phyloP scores from a whole-genome alignment of 1,140 invertebrate species.

The Oncopodura yosiiana region DNA sequence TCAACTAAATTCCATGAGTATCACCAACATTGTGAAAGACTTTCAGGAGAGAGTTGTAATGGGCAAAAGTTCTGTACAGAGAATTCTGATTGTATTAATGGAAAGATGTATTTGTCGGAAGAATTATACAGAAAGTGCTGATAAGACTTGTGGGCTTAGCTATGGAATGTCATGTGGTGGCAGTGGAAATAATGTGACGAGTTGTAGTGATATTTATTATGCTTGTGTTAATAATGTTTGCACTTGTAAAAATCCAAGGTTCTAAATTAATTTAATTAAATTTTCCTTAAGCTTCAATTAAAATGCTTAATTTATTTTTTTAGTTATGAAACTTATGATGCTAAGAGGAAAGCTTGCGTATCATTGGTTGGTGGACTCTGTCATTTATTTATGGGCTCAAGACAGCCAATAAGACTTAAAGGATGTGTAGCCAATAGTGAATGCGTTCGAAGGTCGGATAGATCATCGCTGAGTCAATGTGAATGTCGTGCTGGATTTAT shows the following conservation, averaged over 20 bases:
- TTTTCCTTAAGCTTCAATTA: neutral
- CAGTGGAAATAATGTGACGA: neutral
- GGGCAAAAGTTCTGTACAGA: conserved; percentile 14
- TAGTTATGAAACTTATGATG: conserved; percentile 20
- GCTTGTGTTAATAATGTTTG: conserved; percentile 21
- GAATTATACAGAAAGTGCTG: conserved; percentile 12
- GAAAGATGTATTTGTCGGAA: conserved; percentile 14
- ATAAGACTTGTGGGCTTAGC: conserved; percentile 16
- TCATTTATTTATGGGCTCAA: conserved; percentile 17
- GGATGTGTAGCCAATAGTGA: conserved; percentile 21
- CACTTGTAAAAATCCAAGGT: conserved; percentile 3
- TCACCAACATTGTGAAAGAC: conserved; percentile 13
- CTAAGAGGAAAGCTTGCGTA: conserved; percentile 9
- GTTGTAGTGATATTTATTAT: conserved; percentile 22
- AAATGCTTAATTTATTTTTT: too few species aligned
- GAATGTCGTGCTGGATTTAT: conserved; percentile 22
- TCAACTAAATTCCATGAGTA: conserved; percentile 14
- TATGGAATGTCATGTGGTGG: conserved; percentile 14
- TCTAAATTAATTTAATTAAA: neutral
- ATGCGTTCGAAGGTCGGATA: conserved; percentile 18
- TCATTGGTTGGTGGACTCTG: conserved; percentile 16
- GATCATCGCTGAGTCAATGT: conserved; percentile 18
- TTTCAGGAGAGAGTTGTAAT: conserved; percentile 6
- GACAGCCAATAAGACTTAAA: conserved; percentile 18
- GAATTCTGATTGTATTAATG: conserved; percentile 17